Conservation (phyloP, 2,113 vertebrate genomes). For the Psilopogon haemacephalus region DNA sequence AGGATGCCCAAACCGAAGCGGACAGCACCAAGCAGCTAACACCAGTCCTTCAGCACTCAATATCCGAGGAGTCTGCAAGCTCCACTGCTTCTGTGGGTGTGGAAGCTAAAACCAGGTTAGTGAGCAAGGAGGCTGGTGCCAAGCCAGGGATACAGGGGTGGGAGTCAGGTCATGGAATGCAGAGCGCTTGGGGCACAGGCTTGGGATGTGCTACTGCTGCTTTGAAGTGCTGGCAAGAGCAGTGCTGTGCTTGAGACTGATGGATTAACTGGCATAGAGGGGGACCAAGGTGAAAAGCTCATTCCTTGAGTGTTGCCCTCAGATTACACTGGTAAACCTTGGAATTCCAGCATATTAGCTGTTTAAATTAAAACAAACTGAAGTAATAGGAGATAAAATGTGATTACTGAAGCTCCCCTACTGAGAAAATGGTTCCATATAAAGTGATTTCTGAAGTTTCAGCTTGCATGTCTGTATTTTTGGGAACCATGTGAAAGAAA, state of each 20-base stretch:
- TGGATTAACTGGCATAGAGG: not conserved
- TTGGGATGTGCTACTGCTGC: not conserved
- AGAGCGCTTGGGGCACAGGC: not conserved
- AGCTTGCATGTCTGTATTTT: not conserved
- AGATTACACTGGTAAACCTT: not conserved
- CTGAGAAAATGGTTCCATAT: not conserved
- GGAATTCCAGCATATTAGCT: not conserved
- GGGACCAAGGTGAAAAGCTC: not conserved
- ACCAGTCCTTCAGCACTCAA: conserved; percentile 79
- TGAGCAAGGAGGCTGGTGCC: not conserved
- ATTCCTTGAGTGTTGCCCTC: not conserved
- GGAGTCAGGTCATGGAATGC: not conserved
- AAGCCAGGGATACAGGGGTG: not conserved
- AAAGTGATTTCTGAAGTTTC: not conserved
- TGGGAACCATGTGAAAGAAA: not conserved
- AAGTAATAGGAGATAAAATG: not conserved
- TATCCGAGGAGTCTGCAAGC: conserved; percentile 82
- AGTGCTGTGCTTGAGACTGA: not conserved
- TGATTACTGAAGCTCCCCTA: not conserved
- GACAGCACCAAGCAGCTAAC: conserved; percentile 77
- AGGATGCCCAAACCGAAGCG: conserved; percentile 71
- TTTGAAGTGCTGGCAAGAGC: not conserved
- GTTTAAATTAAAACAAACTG: not conserved
- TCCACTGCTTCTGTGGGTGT: conserved; percentile 84
- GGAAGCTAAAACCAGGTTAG: conserved; percentile 88